phyloP scores from a whole-genome alignment of 2,113 vertebrate species.

The Microtus pennsylvanicus region DNA sequence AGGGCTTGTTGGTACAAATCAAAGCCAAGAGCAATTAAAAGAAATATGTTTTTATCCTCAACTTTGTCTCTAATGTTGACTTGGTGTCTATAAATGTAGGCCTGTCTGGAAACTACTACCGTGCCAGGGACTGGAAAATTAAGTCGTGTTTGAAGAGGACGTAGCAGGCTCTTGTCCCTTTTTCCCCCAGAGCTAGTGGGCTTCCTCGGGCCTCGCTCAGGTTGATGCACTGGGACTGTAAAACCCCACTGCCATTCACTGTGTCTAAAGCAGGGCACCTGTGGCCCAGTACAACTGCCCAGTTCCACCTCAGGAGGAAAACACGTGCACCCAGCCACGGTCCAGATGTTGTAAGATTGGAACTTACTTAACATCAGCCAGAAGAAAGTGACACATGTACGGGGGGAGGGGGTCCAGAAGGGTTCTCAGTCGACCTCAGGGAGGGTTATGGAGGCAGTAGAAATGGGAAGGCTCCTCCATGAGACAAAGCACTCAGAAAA shows the following conservation, averaged over 20 bases:
- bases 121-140: rapidly evolving
- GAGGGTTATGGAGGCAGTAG: not conserved
- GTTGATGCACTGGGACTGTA: not conserved
- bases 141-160: not conserved
- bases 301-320: not conserved
- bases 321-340: no score
- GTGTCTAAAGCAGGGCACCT: not conserved
- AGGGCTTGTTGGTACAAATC: constrained; percentile 24
- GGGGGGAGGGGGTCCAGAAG: not conserved
- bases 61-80: not conserved
- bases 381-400: no score
- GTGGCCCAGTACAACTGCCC: not conserved
- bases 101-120: not conserved
- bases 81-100: rapidly evolving
- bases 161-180: rapidly evolving
- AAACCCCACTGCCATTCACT: not conserved
- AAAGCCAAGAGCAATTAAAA: constrained; percentile 78
- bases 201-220: no score
- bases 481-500: not conserved
- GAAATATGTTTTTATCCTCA: constrained; percentile 65
- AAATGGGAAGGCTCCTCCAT: not conserved
- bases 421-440: not conserved
- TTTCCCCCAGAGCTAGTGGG: not conserved
- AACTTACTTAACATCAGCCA: not conserved
- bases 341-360: not conserved